Evolutionary conservation across 2,797 vertebrate genomes (phyloP).

Genomic region (Lepus townsendii): DNA sequence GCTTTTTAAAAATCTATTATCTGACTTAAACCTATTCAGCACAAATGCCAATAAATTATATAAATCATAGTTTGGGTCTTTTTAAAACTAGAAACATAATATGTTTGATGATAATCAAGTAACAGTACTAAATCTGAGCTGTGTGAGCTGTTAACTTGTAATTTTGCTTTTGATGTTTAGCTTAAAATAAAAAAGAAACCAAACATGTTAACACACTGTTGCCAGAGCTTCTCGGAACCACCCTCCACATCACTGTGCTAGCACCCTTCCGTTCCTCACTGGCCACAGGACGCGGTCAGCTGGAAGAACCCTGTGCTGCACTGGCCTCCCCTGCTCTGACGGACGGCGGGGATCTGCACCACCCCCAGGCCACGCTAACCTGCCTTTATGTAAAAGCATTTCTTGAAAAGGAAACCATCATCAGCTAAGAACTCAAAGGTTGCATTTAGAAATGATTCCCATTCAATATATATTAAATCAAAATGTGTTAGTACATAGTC

Average conservation of each 20-base stretch:
- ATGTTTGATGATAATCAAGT: conserved; percentile 85
- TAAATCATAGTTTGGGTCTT: conserved; percentile 89
- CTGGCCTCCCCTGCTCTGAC: neutral
- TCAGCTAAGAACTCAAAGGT: conserved; percentile 47
- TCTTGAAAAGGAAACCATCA: conserved; percentile 68
- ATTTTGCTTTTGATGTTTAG: conserved; percentile 49
- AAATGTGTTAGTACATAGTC: conserved; percentile 82
- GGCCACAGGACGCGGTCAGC: neutral
- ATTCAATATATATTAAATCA: conserved; percentile 82
- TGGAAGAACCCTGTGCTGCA: conserved; percentile 71
- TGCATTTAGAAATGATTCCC: conserved; percentile 81
- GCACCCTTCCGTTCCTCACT: accelerated
- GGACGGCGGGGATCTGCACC: accelerated
- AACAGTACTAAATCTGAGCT: conserved; percentile 86
- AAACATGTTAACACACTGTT: neutral
- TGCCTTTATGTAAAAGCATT: conserved; percentile 48
- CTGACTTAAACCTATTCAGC: conserved; percentile 91
- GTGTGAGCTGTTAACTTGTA: conserved; percentile 27
- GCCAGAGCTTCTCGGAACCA: conserved; percentile 23
- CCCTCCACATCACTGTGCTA: accelerated
- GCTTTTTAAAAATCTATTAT: conserved; percentile 88
- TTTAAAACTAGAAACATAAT: conserved; percentile 87
- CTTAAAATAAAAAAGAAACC: conserved; percentile 74
- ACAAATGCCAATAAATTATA: conserved; percentile 96
- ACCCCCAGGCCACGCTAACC: neutral